A percentile compares a stretch with the other conserved stretches of the same genome.
Evolutionary conservation across 2,113 vertebrate genomes (phyloP).

Genomic region (Equus przewalskii): DNA sequence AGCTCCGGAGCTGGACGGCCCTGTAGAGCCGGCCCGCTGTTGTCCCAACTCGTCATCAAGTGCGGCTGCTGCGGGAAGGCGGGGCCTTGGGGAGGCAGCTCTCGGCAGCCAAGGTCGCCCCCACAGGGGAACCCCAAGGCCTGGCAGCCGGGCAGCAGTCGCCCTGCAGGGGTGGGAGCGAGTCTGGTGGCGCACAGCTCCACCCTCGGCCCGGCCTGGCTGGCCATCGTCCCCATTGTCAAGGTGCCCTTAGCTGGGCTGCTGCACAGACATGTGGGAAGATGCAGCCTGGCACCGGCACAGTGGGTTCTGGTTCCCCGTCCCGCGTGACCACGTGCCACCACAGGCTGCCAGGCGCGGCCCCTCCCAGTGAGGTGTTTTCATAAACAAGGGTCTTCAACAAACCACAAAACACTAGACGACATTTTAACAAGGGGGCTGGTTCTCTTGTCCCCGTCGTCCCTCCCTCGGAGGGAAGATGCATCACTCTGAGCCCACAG

Average conservation of each 20-base stretch:
- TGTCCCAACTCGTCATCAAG: too few relatives aligned
- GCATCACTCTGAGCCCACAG: too few relatives aligned
- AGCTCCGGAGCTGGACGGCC: not conserved
- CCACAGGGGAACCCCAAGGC: not conserved
- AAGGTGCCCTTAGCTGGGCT: fast-evolving
- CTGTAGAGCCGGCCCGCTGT: fast-evolving
- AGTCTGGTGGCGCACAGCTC: too few relatives aligned
- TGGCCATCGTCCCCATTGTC: too few relatives aligned
- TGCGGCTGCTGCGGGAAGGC: not conserved
- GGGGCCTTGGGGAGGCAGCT: too few relatives aligned
- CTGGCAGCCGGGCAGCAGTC: not conserved
- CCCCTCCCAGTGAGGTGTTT: not conserved
- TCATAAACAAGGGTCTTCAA: not conserved
- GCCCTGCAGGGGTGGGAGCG: not conserved
- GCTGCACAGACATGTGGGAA: not conserved
- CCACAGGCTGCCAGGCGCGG: not conserved
- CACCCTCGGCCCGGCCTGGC: not conserved
- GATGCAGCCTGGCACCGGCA: not conserved
- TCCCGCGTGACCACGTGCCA: not conserved
- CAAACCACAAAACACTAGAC: not conserved
- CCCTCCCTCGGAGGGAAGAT: too few relatives aligned
- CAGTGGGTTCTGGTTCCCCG: not conserved
- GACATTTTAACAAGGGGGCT: not conserved
- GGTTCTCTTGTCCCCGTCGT: too few relatives aligned
- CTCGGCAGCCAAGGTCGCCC: not conserved